Base-by-base conservation (phyloP, 2,113 vertebrate species). In the Fukomys damarensis region DNA sequence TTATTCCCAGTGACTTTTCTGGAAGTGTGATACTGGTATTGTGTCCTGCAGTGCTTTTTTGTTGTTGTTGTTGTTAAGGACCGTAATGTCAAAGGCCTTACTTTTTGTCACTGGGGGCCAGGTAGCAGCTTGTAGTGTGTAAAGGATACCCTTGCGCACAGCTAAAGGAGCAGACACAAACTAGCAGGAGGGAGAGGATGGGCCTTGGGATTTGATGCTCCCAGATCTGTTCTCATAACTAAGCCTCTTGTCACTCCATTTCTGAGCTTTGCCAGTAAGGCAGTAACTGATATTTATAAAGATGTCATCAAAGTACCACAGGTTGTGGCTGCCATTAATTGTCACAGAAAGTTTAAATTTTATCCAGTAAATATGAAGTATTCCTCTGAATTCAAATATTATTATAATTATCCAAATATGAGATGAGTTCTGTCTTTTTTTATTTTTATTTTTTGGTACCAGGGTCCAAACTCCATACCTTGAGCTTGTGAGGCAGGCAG, bases 51-150 rank as follows among this genome's bases (percentile, higher is more conserved):
- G 11, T 68, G 28, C 20, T 43, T 68, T 68, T 66, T 83, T 86
- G n/a, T 81, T 72, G 32, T 74, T 76, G 22, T 74, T 74, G 38
- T 66, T 70, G 38, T 30, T 30, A 54, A 82, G 59, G 65, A 38
- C 52, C 4, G 5, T 87, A 86, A 68, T 95, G 52, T 63, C 49
- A 86, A 87, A 93, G 24, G 0, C 19, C 96, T 90, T 95, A 77
- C 87, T 92, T 94, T 94, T 97, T 93, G 77, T 82, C 65, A 91
- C 14, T 28, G 86, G 72, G 91, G 30, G 38, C 49, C 58, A 93
- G 14, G 24, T 81, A 17, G 20, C 77, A 93, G 61, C 52, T 61
- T 76, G 70, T 82, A 22, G 35, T 74, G 17, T 92, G 41, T 85
- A 56, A 65, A 95, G 49, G 19, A 20, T 54, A 68, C 61, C 80